A percentile compares a stretch with the other conserved stretches of the same genome.
These are phyloP conservation scores for Lepidocyrtoides sp. DNA, from an alignment of 2,888 invertebrate species.

Conservation along the genomic window DNA sequence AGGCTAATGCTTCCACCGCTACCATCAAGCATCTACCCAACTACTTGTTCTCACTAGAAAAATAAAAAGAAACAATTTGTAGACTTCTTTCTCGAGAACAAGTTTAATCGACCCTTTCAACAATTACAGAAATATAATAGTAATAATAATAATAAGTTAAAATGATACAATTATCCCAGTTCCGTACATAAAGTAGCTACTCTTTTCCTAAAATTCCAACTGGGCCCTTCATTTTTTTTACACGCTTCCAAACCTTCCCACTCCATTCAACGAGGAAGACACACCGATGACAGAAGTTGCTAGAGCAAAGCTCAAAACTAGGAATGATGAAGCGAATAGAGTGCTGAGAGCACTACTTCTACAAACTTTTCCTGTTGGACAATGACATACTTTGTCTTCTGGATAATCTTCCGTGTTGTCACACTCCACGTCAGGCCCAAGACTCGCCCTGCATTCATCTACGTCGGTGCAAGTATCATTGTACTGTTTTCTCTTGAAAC, in stretches of 20 bases:
- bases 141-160: constrained; percentile 10
- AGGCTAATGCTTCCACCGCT: no score
- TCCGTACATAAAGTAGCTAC: background rate
- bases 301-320: background rate
- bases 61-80: no score
- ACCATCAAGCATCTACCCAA: no score
- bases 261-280: background rate
- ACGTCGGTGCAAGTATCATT: constrained; percentile 69
- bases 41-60: no score
- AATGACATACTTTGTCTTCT: constrained; percentile 68
- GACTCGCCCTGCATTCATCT: constrained; percentile 71
- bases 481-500: constrained; percentile 68
- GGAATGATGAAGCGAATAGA: background rate
- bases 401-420: background rate
- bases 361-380: constrained; percentile 77
- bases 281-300: constrained; percentile 15
- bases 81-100: no score
- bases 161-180: background rate
- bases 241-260: background rate
- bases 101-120: no score
- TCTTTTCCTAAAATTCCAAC: background rate
- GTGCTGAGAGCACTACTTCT: constrained; percentile 55
- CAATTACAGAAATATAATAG: no score
- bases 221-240: background rate
- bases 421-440: constrained; percentile 70